These are phyloP conservation scores for Pandemis corylana DNA, from an alignment of 2,888 invertebrate genomes.

Conservation along the genomic window DNA sequence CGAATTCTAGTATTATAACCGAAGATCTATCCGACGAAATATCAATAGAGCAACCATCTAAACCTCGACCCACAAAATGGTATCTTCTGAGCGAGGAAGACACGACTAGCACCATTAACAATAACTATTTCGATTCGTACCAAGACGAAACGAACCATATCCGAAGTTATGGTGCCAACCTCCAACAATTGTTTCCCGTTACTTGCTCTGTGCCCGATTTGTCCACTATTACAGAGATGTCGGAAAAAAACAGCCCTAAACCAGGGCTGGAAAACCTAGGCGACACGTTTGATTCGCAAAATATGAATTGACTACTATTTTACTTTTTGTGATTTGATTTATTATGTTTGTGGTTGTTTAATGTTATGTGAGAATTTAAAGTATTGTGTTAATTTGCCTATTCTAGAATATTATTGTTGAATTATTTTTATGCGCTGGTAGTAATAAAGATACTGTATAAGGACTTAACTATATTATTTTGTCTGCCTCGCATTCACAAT, in stretches of 20 bases:
- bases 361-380: slow-evolving; percentile 18
- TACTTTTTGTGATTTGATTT: neutral
- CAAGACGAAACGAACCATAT: slow-evolving; percentile 40
- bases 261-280: slow-evolving; percentile 50
- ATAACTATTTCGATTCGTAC: slow-evolving; percentile 48
- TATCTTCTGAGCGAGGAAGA: slow-evolving; percentile 75
- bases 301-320: slow-evolving; percentile 23
- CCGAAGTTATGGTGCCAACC: slow-evolving; percentile 57
- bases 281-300: slow-evolving; percentile 51
- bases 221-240: slow-evolving; percentile 75
- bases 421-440: neutral
- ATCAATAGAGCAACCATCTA: slow-evolving; percentile 33
- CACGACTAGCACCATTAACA: slow-evolving; percentile 42
- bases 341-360: neutral
- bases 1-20: slow-evolving; percentile 61
- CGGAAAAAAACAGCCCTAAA: slow-evolving; percentile 64
- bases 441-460: neutral
- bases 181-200: slow-evolving; percentile 70
- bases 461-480: neutral
- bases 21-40: slow-evolving; percentile 70
- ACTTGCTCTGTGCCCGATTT: slow-evolving; percentile 72
- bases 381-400: slow-evolving; percentile 19
- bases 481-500: too few relatives aligned
- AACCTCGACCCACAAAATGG: slow-evolving; percentile 58
- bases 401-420: slow-evolving; percentile 2